Base-by-base conservation (phyloP, 2,888 invertebrate genomes). In the Erebia aethiops region DNA sequence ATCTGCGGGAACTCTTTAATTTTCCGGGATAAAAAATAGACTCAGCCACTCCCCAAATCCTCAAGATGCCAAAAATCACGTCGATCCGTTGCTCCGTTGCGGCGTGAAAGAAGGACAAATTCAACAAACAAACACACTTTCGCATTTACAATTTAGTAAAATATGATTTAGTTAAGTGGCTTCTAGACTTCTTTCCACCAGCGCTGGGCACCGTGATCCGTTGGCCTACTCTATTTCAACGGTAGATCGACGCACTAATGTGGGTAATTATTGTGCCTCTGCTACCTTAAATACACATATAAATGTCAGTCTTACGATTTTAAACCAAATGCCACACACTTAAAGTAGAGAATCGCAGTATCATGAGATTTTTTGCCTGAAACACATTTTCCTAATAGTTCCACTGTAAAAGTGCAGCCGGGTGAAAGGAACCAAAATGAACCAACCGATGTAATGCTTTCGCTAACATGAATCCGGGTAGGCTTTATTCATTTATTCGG, bases 151-250 rank as follows among this genome's bases (percentile, higher is more conserved):
- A 26, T 26, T 26, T 26, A 26, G 26, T 3, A 26, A 26, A 26
- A 4, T 26, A 35, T 35, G 35, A 35, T 35, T 7, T 35, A 35
- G 35, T 35, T 35, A 35, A 7, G 35, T 35, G 7, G 7, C 35
- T 35, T 35, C 35, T 7, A 35, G 7, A 43, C 46, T 46, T 46
- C 46, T 3, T 13, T 13, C 3, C 13, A 46, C 46, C 46, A 13
- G 11, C 46, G 11, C 63, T 43, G n/a, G 62, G 41, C 62, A 66
- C 76, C 75, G 73, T 75, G 76, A 79, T 79, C 76, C 72, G 75
- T 77, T 80, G 81, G 79, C 81, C 84, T 82, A 84, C 84, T 82
- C 80, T 74, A 78, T 74, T 75, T 80, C 76, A 75, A 79, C 81
- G 79, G 78, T 64, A 73, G 68, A 61, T 68, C 66, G 65, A 68